Base-by-base conservation (phyloP, 2,888 invertebrate genomes). In the Drosophila greeni region DNA sequence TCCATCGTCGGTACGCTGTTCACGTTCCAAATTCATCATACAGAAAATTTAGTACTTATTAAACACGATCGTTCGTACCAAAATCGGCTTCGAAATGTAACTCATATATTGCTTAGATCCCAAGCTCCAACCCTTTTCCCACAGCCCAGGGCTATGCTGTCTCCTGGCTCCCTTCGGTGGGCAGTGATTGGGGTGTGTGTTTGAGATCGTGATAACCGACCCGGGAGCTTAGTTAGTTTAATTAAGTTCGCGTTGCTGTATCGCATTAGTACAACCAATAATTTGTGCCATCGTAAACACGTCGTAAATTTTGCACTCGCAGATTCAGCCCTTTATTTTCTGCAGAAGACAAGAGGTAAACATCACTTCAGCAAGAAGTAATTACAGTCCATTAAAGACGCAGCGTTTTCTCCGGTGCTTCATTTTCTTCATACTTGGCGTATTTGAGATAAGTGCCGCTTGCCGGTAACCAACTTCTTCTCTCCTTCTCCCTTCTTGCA, bases 251-350 rank as follows among this genome's bases (percentile, higher is more conserved):
- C 84, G 75, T 81, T 82, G 54, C 56, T 68, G 69, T 52, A 73
- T 71, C 75, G 72, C 85, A 85, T 85, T 81, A 84, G 75, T 53
- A 73, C 72, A 78, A 78, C 83, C 80, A 60, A 75, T 85, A 86
- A 86, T 86, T 86, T 82, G 73, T 75, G 74, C 72, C 76, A 83
- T 84, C 79, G 83, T 86, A 86, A 86, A 86, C 86, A 86, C 86
- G 66, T 86, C 86, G 83, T 85, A 85, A 86, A 85, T 82, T 84
- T 83, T 75, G 85, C 82, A 77, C 75, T 70, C 69, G 78, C 78
- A 73, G 70, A 81, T 70, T 78, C 70, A 82, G 76, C 76, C 74
- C 78, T 78, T 74, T 70, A 81, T 74, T 83, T 76, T 75, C 70
- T 70, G 52, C 67, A 82, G 62, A 60, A 68, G 53, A 65, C 76